A percentile compares a stretch with the other conserved stretches of the same genome.
These are phyloP conservation scores for Ictalurus furcatus DNA, from an alignment of 2,113 vertebrate species.

Conservation along the genomic window DNA sequence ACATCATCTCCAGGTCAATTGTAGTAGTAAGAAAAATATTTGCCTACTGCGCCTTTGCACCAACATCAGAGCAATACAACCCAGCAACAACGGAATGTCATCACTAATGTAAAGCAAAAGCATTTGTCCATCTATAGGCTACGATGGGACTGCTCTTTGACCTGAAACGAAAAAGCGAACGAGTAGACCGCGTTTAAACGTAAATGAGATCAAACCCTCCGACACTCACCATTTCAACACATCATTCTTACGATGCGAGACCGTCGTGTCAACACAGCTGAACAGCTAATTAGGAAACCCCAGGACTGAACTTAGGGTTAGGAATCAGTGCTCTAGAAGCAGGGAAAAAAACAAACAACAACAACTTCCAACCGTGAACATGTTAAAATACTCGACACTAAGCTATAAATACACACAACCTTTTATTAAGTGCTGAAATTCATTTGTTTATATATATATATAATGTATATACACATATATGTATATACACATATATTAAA, in stretches of 20 bases:
- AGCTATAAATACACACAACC: slow-evolving; percentile 65
- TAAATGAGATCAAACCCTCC: background rate
- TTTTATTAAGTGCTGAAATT: slow-evolving; percentile 77
- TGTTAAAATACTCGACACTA: background rate
- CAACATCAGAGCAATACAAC: background rate
- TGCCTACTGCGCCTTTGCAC: background rate
- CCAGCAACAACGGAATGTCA: background rate
- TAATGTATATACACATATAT: too few relatives aligned
- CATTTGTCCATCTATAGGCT: background rate
- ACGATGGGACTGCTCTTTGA: background rate
- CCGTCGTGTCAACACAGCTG: background rate
- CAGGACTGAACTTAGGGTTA: background rate
- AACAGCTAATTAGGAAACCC: background rate
- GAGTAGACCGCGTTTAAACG: background rate
- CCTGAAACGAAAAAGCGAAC: background rate
- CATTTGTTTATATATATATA: slow-evolving; percentile 51
- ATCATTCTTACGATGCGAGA: background rate
- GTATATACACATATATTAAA: slow-evolving; percentile 75
- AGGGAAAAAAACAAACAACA: background rate
- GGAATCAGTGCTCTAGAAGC: background rate
- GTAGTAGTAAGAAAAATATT: background rate
- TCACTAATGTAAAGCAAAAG: background rate
- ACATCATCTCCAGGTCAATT: background rate
- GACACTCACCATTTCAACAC: background rate
- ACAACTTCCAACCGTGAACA: background rate